Conservation (phyloP, 1,140 invertebrate species). For the Charaxes varanes region DNA sequence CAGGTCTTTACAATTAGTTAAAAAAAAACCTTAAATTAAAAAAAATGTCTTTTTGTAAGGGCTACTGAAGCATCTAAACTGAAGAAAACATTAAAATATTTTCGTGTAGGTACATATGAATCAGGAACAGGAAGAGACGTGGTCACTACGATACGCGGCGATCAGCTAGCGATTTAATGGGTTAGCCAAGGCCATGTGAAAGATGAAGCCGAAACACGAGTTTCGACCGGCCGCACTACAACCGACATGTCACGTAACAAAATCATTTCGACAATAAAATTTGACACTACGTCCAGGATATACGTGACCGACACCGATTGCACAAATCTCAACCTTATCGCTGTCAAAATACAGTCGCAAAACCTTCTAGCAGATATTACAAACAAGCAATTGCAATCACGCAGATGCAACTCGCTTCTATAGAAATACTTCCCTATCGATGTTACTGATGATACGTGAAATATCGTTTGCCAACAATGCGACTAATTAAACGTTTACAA, state of each 20-base stretch:
- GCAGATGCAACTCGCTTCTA: conserved; percentile 57
- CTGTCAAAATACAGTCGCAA: conserved; percentile 21
- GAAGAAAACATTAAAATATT: too few species aligned
- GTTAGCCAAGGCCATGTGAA: conserved; percentile 49
- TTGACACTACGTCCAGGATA: conserved; percentile 54
- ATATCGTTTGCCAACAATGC: conserved; percentile 59
- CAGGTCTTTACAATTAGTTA: too few species aligned
- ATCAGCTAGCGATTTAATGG: conserved; percentile 34
- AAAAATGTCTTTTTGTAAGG: too few species aligned
- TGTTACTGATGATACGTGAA: conserved; percentile 29
- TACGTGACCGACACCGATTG: conserved; percentile 31
- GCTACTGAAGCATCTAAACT: too few species aligned
- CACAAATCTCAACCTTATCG: conserved; percentile 33
- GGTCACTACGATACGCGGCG: too few species aligned
- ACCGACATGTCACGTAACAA: conserved; percentile 53
- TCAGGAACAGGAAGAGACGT: too few species aligned
- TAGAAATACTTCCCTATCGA: conserved; percentile 34
- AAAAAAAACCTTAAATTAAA: too few species aligned
- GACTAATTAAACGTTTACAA: conserved; percentile 51
- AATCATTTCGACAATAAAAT: conserved; percentile 64
- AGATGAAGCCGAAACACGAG: conserved; percentile 54
- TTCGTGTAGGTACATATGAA: too few species aligned
- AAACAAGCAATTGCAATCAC: conserved; percentile 10
- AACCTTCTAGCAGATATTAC: too few species aligned
- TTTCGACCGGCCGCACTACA: conserved; percentile 30